Evolutionary conservation across 2,888 invertebrate species (phyloP).

Genomic region (Amblyjoppa proteus): DNA sequence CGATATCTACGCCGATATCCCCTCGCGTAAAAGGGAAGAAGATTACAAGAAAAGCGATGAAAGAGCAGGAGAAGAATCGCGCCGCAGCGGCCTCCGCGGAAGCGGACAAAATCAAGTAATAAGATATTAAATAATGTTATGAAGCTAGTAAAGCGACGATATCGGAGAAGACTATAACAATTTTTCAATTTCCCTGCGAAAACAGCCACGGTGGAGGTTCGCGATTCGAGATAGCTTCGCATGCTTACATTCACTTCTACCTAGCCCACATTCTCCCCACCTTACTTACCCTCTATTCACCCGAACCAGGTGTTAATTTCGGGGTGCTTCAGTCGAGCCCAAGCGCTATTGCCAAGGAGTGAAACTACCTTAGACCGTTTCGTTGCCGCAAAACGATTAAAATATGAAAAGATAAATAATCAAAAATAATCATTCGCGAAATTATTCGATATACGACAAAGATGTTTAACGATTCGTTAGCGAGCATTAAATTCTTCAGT

Average conservation of each 20-base stretch:
- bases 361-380: slow-evolving; percentile 21
- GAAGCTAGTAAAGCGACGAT: not conserved
- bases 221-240: slow-evolving; percentile 49
- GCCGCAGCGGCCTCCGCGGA: slow-evolving; percentile 71
- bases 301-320: slow-evolving; percentile 65
- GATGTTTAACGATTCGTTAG: slow-evolving; percentile 74
- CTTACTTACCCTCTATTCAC: slow-evolving; percentile 46
- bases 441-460: slow-evolving; percentile 30
- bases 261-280: slow-evolving; percentile 70
- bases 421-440: not conserved
- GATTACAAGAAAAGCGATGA: slow-evolving; percentile 71
- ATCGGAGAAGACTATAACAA: not conserved
- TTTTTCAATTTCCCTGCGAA: not conserved
- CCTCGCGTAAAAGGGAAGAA: slow-evolving; percentile 62
- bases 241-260: slow-evolving; percentile 63
- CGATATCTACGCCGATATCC: slow-evolving; percentile 27
- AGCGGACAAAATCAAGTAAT: slow-evolving; percentile 73
- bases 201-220: slow-evolving; percentile 7
- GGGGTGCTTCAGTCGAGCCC: slow-evolving; percentile 64
- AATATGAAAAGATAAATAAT: not conserved
- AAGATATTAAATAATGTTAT: slow-evolving; percentile 37
- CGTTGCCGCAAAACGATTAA: slow-evolving; percentile 12
- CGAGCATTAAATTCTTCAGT: slow-evolving; percentile 75
- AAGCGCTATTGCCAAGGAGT: slow-evolving; percentile 43
- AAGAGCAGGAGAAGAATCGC: slow-evolving; percentile 71